A percentile compares a stretch with the other conserved stretches of the same genome.
These are phyloP conservation scores for Cynopterus sphinx DNA, from an alignment of 2,797 vertebrate species.

Conservation along the genomic window DNA sequence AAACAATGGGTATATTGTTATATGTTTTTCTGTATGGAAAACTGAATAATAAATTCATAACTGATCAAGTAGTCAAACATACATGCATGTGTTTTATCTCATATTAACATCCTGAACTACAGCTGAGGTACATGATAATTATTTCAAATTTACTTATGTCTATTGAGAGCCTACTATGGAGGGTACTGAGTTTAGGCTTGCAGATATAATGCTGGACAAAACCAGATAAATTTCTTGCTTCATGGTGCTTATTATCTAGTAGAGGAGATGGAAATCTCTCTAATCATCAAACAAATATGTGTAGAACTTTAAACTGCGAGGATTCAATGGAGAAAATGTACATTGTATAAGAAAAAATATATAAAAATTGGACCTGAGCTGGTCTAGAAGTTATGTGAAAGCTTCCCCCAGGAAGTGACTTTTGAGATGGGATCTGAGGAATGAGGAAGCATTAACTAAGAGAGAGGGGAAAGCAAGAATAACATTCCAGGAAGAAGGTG, in stretches of 20 bases:
- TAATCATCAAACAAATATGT: neutral
- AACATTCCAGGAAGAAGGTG: neutral
- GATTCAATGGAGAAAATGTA: neutral
- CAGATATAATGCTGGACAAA: neutral
- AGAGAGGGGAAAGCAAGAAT: neutral
- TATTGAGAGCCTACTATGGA: neutral
- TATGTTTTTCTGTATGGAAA: slow-evolving; percentile 40
- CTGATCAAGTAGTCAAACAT: slow-evolving; percentile 44
- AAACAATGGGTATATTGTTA: neutral
- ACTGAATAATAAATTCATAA: slow-evolving; percentile 47
- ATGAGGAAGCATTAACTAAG: neutral
- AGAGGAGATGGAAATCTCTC: neutral
- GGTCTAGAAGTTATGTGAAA: neutral
- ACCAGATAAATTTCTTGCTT: neutral
- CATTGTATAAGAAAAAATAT: neutral
- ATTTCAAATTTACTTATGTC: slow-evolving; percentile 8
- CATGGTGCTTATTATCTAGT: neutral
- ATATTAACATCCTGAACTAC: neutral
- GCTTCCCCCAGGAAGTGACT: neutral
- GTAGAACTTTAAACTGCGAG: neutral
- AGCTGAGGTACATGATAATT: neutral
- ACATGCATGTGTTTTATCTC: slow-evolving; percentile 39
- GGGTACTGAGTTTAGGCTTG: neutral
- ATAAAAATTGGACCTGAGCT: neutral
- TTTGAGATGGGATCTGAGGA: neutral